Base-by-base conservation (phyloP, 2,113 vertebrate genomes). In the Zosterops japonicus region DNA sequence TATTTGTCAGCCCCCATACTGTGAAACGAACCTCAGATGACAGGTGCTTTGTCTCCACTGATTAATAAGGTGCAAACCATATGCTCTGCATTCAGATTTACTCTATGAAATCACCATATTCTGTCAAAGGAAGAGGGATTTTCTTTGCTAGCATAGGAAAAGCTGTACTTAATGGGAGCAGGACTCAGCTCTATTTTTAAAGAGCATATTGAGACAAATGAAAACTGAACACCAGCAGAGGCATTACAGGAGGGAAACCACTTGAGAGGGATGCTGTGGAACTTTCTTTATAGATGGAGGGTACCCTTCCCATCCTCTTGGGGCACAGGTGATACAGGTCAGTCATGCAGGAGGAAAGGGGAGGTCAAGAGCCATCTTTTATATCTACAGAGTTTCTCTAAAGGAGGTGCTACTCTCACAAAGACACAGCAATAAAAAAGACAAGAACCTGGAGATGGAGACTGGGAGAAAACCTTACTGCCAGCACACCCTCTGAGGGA, bases 31-130 rank as follows among this genome's bases (percentile, higher is more conserved):
- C 68, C 57, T 90, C 80, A 61, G 86, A 93, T 92, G 93, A 94
- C 95, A 97, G 93, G 76, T 93, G 83, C 61, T 90, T 90, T 96
- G 92, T 87, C 69, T 79, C 68, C 29, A 31, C 5, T 96, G 94
- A 96, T 92, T 90, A 90, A 92, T 92, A 94, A 93, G 49, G 80
- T 87, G 76, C 83, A 93, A 71, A 84, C 72, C 86, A 93, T 65
- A 84, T 3, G 11, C 79, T 83, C 72, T 72, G 63, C 6, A 0
- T 86, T 89, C 72, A 60, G 72, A 57, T 78, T 95, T 90, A 72
- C 88, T 84, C 85, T 47, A 9, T 28, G 68, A 74, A 83, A 55
- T 70, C 87, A 76, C 55, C 67, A 46, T 46, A 64, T 42, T 87
- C 57, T 84, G 77, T 68, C 77, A 87, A 87, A 93, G 41, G 63